phyloP scores from a whole-genome alignment of 2,113 vertebrate genomes.

The Lophotis ruficrista region DNA sequence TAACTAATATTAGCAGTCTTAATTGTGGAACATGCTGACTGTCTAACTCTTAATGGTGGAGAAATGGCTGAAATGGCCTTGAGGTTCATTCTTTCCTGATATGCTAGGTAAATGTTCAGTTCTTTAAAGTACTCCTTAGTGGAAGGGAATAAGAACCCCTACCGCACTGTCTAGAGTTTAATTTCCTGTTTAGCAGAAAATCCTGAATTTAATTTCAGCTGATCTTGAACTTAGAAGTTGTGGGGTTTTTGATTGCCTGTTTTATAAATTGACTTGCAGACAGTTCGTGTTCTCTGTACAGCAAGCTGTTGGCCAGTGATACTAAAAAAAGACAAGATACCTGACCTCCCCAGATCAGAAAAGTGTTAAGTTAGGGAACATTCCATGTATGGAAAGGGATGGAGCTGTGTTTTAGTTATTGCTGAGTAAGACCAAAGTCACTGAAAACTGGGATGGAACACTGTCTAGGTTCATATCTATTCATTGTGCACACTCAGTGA shows the following conservation, averaged over 20 bases:
- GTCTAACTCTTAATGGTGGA: background rate
- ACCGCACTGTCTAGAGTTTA: background rate
- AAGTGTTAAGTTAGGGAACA: background rate
- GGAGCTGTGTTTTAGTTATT: background rate
- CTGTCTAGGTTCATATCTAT: background rate
- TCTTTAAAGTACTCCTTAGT: background rate
- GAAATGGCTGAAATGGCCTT: background rate
- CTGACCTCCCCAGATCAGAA: accelerated
- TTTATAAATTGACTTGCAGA: background rate
- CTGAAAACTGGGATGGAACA: background rate
- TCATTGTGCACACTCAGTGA: background rate
- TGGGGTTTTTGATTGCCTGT: background rate
- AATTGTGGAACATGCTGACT: background rate
- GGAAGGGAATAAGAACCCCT: background rate
- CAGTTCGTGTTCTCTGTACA: background rate
- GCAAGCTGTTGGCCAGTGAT: background rate
- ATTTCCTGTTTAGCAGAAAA: background rate
- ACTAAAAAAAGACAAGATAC: background rate
- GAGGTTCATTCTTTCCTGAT: background rate
- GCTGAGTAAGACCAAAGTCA: background rate
- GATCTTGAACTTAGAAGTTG: background rate
- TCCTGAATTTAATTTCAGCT: background rate
- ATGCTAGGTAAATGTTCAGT: background rate
- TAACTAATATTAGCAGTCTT: background rate
- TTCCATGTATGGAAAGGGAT: background rate